Percentiles rank a stretch among this genome's conserved stretches.
Conservation (phyloP, 2,797 vertebrate species). For the Masticophis lateralis region DNA sequence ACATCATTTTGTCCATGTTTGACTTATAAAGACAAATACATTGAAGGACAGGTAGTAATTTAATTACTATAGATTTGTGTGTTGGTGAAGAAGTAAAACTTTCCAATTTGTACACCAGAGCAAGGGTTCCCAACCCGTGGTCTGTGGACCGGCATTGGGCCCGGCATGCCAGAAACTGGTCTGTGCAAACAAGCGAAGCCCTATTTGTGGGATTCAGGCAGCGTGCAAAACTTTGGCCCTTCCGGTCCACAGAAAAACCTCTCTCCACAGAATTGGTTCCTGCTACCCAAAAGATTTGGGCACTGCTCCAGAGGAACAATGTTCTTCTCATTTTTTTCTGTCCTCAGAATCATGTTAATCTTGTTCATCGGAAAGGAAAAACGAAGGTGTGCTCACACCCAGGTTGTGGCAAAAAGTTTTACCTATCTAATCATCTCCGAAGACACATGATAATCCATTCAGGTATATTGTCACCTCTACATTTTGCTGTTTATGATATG, state of each 20-base stretch:
- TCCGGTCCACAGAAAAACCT: background rate
- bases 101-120: background rate
- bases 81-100: background rate
- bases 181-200: background rate
- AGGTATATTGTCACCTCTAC: constrained; percentile 66
- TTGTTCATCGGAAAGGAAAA: constrained; percentile 87
- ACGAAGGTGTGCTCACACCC: constrained; percentile 90
- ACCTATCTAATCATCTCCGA: constrained; percentile 88
- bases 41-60: background rate
- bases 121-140: background rate
- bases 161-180: background rate
- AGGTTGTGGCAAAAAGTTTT: constrained; percentile 92
- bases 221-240: background rate
- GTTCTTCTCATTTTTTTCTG: background rate
- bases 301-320: background rate
- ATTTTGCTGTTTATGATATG: background rate
- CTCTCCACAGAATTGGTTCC: no score
- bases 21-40: background rate
- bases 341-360: constrained; percentile 85
- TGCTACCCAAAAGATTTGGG: no score
- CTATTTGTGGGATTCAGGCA: background rate
- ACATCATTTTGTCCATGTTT: background rate
- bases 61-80: background rate
- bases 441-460: constrained; percentile 93
- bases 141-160: no score